Base-by-base conservation (phyloP, 1,140 invertebrate species). In the Sinella curviseta region DNA sequence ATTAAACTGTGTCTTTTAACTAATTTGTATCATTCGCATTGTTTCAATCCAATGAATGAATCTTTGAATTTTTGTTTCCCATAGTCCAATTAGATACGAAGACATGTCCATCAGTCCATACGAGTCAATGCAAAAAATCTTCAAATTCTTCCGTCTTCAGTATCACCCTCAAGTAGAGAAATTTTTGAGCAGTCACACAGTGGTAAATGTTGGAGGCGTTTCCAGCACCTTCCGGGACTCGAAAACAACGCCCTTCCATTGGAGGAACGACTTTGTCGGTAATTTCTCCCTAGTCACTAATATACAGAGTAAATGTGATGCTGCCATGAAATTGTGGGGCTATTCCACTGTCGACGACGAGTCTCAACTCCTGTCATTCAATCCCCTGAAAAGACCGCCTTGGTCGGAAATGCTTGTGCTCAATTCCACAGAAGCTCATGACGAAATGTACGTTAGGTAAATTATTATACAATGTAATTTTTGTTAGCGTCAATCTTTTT, bases 191-290 rank as follows among this genome's bases (percentile, higher is more conserved):
- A 92, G 92, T 1, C 94, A 96, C 85, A 95, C 94, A 0, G 93
- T 92, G 84, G 88, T 90, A 55, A 91, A 95, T 82, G 90, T 91
- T 3, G 94, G 92, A 17, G 93, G 93, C 24, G 92, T 94, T 17
- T 94, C 93, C 39, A 94, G 93, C 83, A 96, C 94, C 4, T 94
- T 92, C 85, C 89, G 94, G 28, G 91, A 95, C 85, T 94, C 94
- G 4, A 93, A 93, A 85, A 90, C 90, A 30, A 92, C 93, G 75
- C 94, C 94, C 78, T 95, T 94, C 85, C 93, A 93, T 85, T 96
- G 94, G 94, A 92, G 91, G 81, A 90, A 89, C 60, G 92, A 94
- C 83, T 88, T 95, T 35, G 84, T 82, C 20, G 90, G 91, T 78
- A 80, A 84, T 65, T 84, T 84, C 54, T 76, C 81, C 2, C 88